Evolutionary conservation across 2,113 vertebrate genomes (phyloP).

Genomic region (Axis porcinus): DNA sequence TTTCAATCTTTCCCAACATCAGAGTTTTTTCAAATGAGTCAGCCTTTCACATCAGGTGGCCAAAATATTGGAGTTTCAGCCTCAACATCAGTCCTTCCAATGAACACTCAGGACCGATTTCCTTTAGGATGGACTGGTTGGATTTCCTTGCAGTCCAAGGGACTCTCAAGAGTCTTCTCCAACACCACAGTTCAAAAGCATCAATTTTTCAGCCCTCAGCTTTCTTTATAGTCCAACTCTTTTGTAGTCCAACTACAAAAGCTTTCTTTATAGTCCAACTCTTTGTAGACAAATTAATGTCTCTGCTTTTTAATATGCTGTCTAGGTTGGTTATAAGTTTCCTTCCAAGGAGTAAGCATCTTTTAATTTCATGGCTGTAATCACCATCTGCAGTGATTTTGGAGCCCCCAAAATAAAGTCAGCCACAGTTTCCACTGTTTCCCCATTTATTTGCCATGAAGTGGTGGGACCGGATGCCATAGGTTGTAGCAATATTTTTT

Average conservation of each 20-base stretch:
- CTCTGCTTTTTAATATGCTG: not conserved
- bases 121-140: not conserved
- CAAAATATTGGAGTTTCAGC: not conserved
- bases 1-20: not conserved
- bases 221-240: not conserved
- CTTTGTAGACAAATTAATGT: not conserved
- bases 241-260: not conserved
- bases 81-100: not conserved
- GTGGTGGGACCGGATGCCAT: not conserved
- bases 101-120: not conserved
- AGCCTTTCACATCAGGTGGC: not conserved
- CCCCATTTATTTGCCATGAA: not conserved
- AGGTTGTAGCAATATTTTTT: not conserved
- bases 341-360: not conserved
- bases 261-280: not conserved
- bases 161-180: not conserved
- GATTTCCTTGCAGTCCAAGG: not conserved
- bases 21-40: not conserved
- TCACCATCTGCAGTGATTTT: not conserved
- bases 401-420: not conserved
- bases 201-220: not conserved
- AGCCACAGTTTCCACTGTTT: not conserved
- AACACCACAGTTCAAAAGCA: not conserved
- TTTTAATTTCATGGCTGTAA: not conserved
- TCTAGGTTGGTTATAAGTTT: not conserved